These are phyloP conservation scores for Perizoma flavofasciatum DNA, from an alignment of 2,888 invertebrate genomes.

Conservation along the genomic window DNA sequence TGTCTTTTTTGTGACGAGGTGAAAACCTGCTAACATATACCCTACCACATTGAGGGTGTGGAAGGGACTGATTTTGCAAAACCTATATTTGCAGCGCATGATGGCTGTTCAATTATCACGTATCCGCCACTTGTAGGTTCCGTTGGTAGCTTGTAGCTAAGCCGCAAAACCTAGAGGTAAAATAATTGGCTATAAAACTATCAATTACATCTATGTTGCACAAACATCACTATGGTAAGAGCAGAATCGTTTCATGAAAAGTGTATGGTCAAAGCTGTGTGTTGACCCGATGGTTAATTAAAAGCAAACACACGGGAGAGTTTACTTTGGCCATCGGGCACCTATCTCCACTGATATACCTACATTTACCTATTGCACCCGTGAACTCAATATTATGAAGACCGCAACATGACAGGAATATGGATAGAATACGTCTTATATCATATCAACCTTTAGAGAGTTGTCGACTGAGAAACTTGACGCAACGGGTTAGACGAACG, in stretches of 20 bases:
- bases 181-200: neutral
- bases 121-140: no score
- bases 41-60: no score
- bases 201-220: slow-evolving; percentile 6
- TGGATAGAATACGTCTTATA: no score
- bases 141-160: no score
- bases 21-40: neutral
- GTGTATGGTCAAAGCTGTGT: slow-evolving; percentile 65
- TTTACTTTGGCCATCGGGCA: slow-evolving; percentile 65
- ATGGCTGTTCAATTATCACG: no score
- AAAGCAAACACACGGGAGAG: slow-evolving; percentile 72
- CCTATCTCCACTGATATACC: slow-evolving; percentile 50
- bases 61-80: no score
- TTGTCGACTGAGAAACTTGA: neutral
- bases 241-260: slow-evolving; percentile 76
- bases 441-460: neutral
- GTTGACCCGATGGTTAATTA: slow-evolving; percentile 79
- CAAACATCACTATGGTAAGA: slow-evolving; percentile 62
- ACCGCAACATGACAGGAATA: neutral
- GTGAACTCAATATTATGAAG: neutral
- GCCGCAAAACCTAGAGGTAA: no score
- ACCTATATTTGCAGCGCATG: no score
- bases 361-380: slow-evolving; percentile 37
- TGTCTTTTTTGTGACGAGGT: neutral
- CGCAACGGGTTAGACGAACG: no score